Percentiles rank a stretch among this genome's conserved stretches.
Evolutionary conservation across 2,888 invertebrate genomes (phyloP).

Genomic region (Agriopis marginaria): DNA sequence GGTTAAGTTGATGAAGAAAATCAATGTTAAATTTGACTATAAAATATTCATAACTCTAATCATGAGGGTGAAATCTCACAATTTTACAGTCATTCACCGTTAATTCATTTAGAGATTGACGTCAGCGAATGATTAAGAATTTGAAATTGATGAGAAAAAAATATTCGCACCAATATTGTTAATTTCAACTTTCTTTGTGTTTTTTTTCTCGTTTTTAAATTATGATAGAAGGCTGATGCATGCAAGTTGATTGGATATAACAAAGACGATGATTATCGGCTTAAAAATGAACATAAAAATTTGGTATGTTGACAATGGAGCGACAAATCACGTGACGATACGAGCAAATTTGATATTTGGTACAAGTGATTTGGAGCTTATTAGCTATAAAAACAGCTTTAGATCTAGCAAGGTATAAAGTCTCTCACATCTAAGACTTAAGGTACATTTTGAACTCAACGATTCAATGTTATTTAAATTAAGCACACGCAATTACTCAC

Average conservation of each 20-base stretch:
- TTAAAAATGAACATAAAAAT: no score
- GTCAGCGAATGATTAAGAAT: conserved; percentile 1
- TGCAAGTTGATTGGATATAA: no score
- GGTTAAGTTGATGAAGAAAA: neutral
- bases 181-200: neutral
- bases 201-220: no score
- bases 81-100: conserved; percentile 8
- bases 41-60: neutral
- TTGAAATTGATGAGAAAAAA: conserved; percentile 2
- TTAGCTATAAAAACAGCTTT: neutral
- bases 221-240: no score
- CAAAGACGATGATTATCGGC: no score
- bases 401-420: neutral
- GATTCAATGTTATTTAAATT: conserved; percentile 39
- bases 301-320: no score
- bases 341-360: neutral
- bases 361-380: neutral
- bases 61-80: neutral
- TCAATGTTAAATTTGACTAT: neutral
- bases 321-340: no score
- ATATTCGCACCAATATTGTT: conserved; percentile 3
- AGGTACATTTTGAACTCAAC: neutral
- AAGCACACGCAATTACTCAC: conserved; percentile 42
- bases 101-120: conserved; percentile 16
- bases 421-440: neutral